Conservation (phyloP, 2,888 invertebrate genomes). For the Galerucella calmariensis region DNA sequence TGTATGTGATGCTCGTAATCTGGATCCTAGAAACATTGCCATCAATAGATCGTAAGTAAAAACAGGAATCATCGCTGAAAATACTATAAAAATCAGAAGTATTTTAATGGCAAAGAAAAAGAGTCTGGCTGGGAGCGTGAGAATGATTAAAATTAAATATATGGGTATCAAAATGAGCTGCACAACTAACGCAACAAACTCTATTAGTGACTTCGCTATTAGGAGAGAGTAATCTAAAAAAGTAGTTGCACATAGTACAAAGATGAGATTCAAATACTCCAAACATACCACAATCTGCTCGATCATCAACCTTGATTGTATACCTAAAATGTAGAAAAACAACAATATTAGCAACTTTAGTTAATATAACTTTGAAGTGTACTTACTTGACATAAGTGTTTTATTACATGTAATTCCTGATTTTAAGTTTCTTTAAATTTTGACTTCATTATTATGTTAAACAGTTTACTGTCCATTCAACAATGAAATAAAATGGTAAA, state of each 20-base stretch:
- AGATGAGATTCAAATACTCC: background rate
- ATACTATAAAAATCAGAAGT: background rate
- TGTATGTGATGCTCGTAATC: background rate
- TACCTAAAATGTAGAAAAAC: constrained; percentile 7
- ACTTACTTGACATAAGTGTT: constrained; percentile 24
- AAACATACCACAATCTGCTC: background rate
- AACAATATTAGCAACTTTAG: background rate
- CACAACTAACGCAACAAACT: background rate
- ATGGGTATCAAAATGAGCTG: constrained; percentile 13
- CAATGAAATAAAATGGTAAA: background rate
- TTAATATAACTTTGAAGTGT: background rate
- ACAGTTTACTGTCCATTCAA: background rate
- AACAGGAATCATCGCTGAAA: constrained; percentile 7
- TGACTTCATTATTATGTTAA: constrained; percentile 1
- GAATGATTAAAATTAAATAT: constrained; percentile 8
- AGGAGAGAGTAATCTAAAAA: background rate
- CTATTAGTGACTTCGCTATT: background rate
- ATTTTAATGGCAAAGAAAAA: constrained; percentile 9
- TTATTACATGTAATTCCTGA: background rate
- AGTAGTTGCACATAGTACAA: background rate
- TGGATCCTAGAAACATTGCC: constrained; percentile 5
- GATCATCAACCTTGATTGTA: background rate
- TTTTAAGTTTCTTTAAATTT: background rate
- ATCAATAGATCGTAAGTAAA: constrained; percentile 16
- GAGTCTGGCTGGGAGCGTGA: constrained; percentile 5